A percentile compares a stretch with the other conserved stretches of the same genome.
These are phyloP conservation scores for Torymus texanus DNA, from an alignment of 2,888 invertebrate genomes.

Conservation along the genomic window DNA sequence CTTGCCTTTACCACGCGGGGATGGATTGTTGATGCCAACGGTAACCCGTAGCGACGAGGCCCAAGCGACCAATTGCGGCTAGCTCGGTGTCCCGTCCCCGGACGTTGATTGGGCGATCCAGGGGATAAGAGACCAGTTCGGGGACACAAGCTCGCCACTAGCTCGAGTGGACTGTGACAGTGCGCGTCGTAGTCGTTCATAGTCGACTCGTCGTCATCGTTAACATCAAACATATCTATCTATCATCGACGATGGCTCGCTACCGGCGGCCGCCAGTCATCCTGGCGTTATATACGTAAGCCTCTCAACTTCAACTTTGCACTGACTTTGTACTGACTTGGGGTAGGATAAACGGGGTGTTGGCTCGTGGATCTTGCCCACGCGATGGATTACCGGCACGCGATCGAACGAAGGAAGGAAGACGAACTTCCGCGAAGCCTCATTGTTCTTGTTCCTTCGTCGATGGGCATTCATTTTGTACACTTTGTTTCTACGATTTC, in stretches of 20 bases:
- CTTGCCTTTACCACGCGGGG: not conserved
- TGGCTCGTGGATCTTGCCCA: not conserved
- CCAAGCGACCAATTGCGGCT: slow-evolving; percentile 69
- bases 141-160: slow-evolving; percentile 65
- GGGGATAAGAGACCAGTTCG: slow-evolving; percentile 74
- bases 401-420: slow-evolving; percentile 1
- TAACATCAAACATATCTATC: not conserved
- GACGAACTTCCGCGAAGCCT: not conserved
- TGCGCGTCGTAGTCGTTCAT: slow-evolving; percentile 56
- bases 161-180: slow-evolving; percentile 68
- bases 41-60: slow-evolving; percentile 72
- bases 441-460: slow-evolving; percentile 3
- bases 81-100: slow-evolving; percentile 58
- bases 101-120: slow-evolving; percentile 73
- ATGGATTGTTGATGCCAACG: slow-evolving; percentile 71
- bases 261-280: too few species aligned
- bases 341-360: not conserved
- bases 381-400: slow-evolving; percentile 27
- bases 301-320: too few species aligned
- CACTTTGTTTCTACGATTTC: too few species aligned
- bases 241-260: too few species aligned
- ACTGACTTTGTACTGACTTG: too few species aligned
- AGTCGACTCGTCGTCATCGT: slow-evolving; percentile 43
- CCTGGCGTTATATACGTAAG: too few species aligned
- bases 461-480: not conserved